Conservation (phyloP, 2,888 invertebrate species). For the Lutraria lutraria region DNA sequence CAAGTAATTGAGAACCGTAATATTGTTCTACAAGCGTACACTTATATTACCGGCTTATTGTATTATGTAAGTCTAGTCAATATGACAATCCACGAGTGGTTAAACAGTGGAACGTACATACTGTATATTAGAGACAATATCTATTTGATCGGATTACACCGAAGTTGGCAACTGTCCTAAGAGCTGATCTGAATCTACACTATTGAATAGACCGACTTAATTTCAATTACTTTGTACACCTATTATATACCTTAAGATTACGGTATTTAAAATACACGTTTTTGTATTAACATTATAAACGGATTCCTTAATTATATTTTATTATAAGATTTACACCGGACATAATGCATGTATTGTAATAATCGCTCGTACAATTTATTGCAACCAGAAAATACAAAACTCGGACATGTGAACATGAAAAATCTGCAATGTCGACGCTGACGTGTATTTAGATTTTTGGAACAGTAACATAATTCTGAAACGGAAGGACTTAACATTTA, state of each 20-base stretch:
- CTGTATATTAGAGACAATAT: not conserved
- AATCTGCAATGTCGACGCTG: not conserved
- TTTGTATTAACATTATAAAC: not conserved
- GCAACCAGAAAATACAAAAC: not conserved
- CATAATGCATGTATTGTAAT: not conserved
- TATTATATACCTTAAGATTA: not conserved
- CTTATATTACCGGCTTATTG: no score
- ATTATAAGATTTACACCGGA: not conserved
- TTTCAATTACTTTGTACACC: constrained; percentile 36
- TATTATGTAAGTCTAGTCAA: no score
- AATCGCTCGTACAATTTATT: not conserved
- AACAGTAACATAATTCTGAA: not conserved
- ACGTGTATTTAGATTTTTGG: not conserved
- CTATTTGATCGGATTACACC: not conserved
- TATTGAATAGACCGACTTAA: constrained; percentile 37
- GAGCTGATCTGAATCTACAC: constrained; percentile 17
- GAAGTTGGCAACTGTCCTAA: constrained; percentile 34
- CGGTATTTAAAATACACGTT: constrained; percentile 4
- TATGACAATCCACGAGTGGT: not conserved
- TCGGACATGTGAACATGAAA: not conserved
- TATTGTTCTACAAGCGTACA: no score
- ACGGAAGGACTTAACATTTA: not conserved
- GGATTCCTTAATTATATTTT: not conserved
- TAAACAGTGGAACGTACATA: not conserved
- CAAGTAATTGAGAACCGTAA: no score